Conservation (phyloP, 2,888 invertebrate genomes). For the Drosophila tripunctata region DNA sequence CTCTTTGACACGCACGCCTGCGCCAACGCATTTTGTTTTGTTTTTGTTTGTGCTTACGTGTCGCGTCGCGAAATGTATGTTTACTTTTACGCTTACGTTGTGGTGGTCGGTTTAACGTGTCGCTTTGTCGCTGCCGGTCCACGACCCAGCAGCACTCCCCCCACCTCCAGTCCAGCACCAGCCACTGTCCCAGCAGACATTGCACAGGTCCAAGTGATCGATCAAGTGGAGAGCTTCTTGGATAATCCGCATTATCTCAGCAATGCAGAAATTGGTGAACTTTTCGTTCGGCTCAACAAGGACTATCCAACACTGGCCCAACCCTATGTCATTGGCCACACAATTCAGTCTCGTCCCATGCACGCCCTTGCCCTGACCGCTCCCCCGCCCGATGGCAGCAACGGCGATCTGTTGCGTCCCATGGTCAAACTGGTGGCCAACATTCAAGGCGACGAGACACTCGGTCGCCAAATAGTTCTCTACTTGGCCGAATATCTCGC, state of each 20-base stretch:
- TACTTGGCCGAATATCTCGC: constrained; percentile 93
- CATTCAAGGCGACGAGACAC: constrained; percentile 97
- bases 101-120: constrained; percentile 33
- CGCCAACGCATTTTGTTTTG: constrained; percentile 42
- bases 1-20: constrained; percentile 48
- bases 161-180: background rate
- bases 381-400: constrained; percentile 85
- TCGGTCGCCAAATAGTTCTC: constrained; percentile 93
- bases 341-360: constrained; percentile 91
- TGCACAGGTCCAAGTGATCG: constrained; percentile 52
- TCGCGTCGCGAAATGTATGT: constrained; percentile 53
- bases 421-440: constrained; percentile 97
- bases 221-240: constrained; percentile 72
- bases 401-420: constrained; percentile 87
- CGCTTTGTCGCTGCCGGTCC: constrained; percentile 16
- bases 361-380: constrained; percentile 89
- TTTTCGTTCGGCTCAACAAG: constrained; percentile 87
- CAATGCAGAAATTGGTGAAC: constrained; percentile 88
- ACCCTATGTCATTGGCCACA: constrained; percentile 92
- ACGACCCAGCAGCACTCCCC: background rate
- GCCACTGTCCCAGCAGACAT: background rate
- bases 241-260: constrained; percentile 87
- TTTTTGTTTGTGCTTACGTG: constrained; percentile 47
- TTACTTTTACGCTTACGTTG: constrained; percentile 29
- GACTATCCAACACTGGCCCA: constrained; percentile 89